These are phyloP conservation scores for Diadophis punctatus DNA, from an alignment of 2,113 vertebrate genomes.

Conservation along the genomic window DNA sequence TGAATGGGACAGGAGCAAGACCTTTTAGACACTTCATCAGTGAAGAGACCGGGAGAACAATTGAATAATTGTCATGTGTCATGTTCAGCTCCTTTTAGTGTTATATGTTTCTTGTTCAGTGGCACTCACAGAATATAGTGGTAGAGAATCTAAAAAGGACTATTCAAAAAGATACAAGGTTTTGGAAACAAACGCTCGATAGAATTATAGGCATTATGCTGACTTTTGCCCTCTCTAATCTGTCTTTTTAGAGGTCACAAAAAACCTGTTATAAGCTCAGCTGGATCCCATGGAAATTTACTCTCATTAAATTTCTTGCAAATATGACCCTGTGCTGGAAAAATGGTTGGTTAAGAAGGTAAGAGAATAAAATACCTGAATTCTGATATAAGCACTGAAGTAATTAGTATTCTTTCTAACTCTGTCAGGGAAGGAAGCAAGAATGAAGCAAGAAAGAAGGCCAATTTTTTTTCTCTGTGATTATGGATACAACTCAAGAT, in stretches of 20 bases:
- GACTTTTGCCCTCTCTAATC: not conserved
- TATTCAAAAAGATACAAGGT: not conserved
- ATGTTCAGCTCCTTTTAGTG: not conserved
- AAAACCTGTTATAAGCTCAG: not conserved
- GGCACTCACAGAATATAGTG: not conserved
- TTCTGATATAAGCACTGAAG: not conserved
- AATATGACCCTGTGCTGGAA: not conserved
- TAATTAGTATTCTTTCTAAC: not conserved
- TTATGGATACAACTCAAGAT: not conserved
- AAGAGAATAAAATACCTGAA: not conserved
- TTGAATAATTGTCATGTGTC: not conserved
- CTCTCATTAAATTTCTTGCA: not conserved
- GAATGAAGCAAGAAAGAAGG: not conserved
- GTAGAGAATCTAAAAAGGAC: not conserved
- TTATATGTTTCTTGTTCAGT: not conserved
- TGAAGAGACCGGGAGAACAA: not conserved
- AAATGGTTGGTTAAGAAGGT: not conserved
- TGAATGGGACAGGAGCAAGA: not conserved
- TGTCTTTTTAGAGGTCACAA: not conserved
- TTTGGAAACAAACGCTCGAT: not conserved
- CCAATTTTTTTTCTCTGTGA: not conserved
- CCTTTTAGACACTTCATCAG: not conserved
- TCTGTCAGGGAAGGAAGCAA: not conserved
- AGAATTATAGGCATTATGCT: not conserved
- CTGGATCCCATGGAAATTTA: not conserved